Evolutionary conservation across 35 echinoderm and acorn worm genomes (phyloP).

Genomic region (Apostichopus japonicus): DNA sequence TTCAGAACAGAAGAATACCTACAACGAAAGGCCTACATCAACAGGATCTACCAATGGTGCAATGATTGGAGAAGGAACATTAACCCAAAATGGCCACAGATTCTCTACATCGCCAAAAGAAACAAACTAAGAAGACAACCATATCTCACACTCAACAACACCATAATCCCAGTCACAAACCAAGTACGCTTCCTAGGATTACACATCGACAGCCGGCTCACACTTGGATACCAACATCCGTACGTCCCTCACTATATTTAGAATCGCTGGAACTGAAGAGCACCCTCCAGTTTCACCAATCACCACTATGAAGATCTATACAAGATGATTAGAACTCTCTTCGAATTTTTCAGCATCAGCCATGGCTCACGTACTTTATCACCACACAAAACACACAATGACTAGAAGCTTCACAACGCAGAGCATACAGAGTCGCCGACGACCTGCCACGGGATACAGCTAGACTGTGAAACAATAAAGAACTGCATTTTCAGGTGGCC

Average conservation of each 20-base stretch:
- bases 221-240: not conserved
- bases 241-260: not conserved
- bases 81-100: not conserved
- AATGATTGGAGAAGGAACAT: constrained; percentile 31
- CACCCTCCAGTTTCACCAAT: not conserved
- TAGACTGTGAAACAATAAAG: too few relatives aligned
- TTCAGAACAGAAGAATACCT: not conserved
- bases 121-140: not conserved
- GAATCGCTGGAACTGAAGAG: not conserved
- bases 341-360: constrained; percentile 30
- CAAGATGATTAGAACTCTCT: constrained; percentile 7
- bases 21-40: constrained; percentile 32
- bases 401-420: not conserved
- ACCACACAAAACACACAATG: not conserved
- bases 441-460: not conserved
- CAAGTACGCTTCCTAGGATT: not conserved
- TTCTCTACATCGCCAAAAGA: too few relatives aligned
- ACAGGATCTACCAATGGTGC: constrained; percentile 10
- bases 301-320: constrained; percentile 28
- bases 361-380: not conserved
- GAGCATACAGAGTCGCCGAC: not conserved
- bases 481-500: too few relatives aligned
- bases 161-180: too few relatives aligned
- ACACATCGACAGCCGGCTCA: not conserved
- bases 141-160: too few relatives aligned